These are phyloP conservation scores for Petrocephalus zakoni DNA, from an alignment of 2,113 vertebrate genomes.

Conservation along the genomic window DNA sequence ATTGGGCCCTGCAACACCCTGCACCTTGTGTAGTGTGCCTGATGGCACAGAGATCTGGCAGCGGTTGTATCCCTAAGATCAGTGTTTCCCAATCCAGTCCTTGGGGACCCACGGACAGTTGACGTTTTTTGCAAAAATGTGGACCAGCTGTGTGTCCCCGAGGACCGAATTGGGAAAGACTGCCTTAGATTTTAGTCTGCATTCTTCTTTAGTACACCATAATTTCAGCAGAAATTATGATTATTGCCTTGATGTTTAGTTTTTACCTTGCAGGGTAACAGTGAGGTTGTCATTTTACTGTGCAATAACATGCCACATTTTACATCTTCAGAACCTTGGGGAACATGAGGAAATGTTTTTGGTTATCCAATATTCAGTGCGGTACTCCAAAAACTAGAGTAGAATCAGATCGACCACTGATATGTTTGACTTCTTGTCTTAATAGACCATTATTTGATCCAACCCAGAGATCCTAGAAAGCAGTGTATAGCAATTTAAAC, in stretches of 20 bases:
- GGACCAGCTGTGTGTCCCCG: too few species aligned
- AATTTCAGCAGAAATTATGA: neutral
- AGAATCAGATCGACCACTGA: neutral
- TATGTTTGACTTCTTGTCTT: neutral
- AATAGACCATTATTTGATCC: neutral
- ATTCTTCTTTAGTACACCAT: neutral
- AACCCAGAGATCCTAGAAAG: neutral
- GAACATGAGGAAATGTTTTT: neutral
- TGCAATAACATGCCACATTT: neutral
- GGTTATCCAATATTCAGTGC: neutral
- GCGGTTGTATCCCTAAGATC: too few species aligned
- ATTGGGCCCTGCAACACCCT: constrained; percentile 15
- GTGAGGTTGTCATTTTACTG: neutral
- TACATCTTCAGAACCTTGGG: neutral
- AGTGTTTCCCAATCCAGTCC: too few species aligned
- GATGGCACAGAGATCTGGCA: neutral
- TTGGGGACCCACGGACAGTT: too few species aligned
- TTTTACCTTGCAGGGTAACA: neutral
- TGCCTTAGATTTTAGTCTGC: neutral
- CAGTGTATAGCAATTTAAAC: neutral
- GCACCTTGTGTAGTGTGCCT: neutral
- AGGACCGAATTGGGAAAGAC: too few species aligned
- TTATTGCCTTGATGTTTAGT: neutral
- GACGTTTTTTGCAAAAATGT: too few species aligned
- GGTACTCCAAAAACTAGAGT: neutral